These are phyloP conservation scores for Orthonyx spaldingii DNA, from an alignment of 2,113 vertebrate genomes.

Conservation along the genomic window DNA sequence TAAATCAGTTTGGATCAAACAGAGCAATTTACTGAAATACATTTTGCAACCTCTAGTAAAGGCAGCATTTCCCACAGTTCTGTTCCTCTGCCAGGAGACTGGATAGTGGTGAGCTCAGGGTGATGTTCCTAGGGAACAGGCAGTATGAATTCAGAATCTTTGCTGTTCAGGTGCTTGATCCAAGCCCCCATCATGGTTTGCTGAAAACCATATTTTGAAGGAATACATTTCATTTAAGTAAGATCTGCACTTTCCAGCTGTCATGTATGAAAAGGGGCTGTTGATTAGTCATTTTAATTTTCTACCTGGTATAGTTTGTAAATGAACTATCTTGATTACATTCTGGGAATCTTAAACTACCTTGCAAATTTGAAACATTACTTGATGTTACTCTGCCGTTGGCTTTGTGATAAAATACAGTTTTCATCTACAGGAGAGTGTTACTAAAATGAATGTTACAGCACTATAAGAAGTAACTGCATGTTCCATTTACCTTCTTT, in stretches of 20 bases:
- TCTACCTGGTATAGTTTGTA: background rate
- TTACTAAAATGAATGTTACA: background rate
- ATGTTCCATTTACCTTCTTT: background rate
- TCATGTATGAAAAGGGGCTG: background rate
- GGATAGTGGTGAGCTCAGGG: background rate
- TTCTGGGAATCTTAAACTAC: background rate
- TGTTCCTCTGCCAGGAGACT: background rate
- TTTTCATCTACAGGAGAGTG: background rate
- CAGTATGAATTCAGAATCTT: background rate
- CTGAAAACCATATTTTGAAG: background rate
- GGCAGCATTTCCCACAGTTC: fast-evolving
- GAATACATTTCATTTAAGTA: background rate
- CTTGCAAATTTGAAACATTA: background rate
- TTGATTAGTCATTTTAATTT: background rate
- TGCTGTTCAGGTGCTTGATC: background rate
- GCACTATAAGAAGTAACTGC: background rate
- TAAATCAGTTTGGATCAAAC: background rate
- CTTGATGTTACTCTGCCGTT: background rate
- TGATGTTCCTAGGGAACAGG: fast-evolving
- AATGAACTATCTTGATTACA: background rate
- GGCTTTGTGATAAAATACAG: background rate
- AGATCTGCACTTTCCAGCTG: background rate
- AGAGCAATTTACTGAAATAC: background rate
- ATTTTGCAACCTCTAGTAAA: background rate
- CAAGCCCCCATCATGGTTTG: background rate